A percentile compares a stretch with the other conserved stretches of the same genome.
Conservation (phyloP, 2,888 invertebrate species). For the Biston betularia region DNA sequence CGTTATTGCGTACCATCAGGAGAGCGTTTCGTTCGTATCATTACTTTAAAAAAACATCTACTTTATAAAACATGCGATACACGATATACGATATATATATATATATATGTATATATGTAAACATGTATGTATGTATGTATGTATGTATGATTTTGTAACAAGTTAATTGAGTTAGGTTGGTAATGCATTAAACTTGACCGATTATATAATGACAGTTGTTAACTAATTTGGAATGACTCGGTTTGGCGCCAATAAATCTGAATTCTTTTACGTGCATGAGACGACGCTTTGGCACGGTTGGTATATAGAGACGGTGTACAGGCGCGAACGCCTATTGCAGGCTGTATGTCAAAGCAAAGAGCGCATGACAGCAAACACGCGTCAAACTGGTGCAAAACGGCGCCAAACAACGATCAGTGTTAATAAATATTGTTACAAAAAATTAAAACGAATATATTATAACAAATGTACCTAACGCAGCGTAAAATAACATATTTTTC, state of each 20-base stretch:
- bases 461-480: conserved; percentile 10
- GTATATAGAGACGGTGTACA: conserved; percentile 71
- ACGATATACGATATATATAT: too few species aligned
- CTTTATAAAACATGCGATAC: too few species aligned
- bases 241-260: conserved; percentile 42
- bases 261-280: conserved; percentile 33
- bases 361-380: conserved; percentile 50
- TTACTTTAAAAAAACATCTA: too few species aligned
- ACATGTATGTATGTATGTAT: too few species aligned
- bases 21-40: too few species aligned
- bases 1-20: too few species aligned
- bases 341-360: conserved; percentile 48
- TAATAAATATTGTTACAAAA: conserved; percentile 2
- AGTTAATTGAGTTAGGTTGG: conserved; percentile 28
- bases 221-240: conserved; percentile 43
- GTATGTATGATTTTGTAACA: conserved; percentile 39
- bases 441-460: background rate
- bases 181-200: conserved; percentile 55
- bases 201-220: conserved; percentile 51
- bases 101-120: too few species aligned
- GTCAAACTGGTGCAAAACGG: conserved; percentile 30
- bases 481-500: background rate
- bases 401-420: conserved; percentile 24
- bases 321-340: conserved; percentile 75
- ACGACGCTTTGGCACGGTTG: conserved; percentile 46